A percentile compares a stretch with the other conserved stretches of the same genome.
phyloP scores from a whole-genome alignment of 1,140 invertebrate species.

The Hermetia illucens region DNA sequence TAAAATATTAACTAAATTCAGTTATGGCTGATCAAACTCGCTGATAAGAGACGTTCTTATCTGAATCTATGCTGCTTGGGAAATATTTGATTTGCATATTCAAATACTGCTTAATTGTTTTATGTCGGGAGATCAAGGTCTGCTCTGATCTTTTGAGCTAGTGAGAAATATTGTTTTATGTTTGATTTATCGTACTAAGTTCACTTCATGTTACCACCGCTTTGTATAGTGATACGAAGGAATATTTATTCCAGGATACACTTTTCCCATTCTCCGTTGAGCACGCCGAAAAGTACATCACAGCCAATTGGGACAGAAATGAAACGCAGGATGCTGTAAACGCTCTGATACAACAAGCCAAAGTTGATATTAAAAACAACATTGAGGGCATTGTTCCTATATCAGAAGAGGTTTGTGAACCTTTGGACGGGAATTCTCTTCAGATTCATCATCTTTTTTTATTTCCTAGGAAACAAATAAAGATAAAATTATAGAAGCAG shows the following conservation, averaged over 20 bases:
- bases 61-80: neutral
- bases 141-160: neutral
- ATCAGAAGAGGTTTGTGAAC: constrained; percentile 28
- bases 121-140: neutral
- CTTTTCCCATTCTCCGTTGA: constrained; percentile 68
- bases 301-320: constrained; percentile 49
- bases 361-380: constrained; percentile 39
- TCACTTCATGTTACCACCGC: neutral
- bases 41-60: too few relatives aligned
- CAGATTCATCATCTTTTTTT: too few relatives aligned
- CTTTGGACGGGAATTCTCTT: constrained; percentile 7
- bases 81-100: neutral
- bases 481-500: constrained; percentile 40
- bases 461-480: constrained; percentile 34
- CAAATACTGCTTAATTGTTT: neutral
- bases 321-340: constrained; percentile 52
- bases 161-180: neutral
- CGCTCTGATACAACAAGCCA: constrained; percentile 42
- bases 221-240: neutral
- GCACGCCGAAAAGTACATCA: constrained; percentile 57
- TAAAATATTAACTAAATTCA: too few relatives aligned
- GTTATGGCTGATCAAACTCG: too few relatives aligned
- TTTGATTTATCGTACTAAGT: neutral
- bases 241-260: constrained; percentile 43
- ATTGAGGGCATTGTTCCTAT: constrained; percentile 39